Percentiles rank a stretch among this genome's conserved stretches.
Conservation (phyloP, 1,140 invertebrate species). For the Lordiphosa stackelbergi region DNA sequence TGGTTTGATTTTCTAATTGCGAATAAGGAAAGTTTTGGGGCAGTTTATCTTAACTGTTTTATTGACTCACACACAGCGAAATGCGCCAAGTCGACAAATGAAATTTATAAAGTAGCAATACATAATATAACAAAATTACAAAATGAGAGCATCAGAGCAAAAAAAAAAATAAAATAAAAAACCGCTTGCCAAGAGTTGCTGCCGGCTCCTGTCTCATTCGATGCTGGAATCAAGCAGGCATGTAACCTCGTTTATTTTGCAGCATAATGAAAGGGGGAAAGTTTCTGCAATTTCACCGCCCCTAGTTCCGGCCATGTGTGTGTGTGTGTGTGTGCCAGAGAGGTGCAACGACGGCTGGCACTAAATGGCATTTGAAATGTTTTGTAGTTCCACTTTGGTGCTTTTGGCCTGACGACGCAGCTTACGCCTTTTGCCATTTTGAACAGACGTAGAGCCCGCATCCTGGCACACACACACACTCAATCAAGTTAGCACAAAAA, state of each 20-base stretch:
- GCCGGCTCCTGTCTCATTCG: conserved; percentile 53
- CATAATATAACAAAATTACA: conserved; percentile 10
- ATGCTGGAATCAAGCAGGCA: conserved; percentile 52
- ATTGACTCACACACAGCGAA: conserved; percentile 23
- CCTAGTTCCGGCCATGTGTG: conserved; percentile 42
- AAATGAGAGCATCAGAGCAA: conserved; percentile 3
- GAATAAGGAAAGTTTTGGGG: conserved; percentile 4
- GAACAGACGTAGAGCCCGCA: conserved; percentile 34
- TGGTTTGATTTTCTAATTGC: too few relatives aligned
- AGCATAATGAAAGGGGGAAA: conserved; percentile 55
- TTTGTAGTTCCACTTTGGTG: conserved; percentile 50
- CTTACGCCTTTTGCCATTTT: conserved; percentile 47
- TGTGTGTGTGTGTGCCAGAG: conserved; percentile 16
- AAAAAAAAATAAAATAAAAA: conserved; percentile 6
- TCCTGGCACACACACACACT: conserved; percentile 17
- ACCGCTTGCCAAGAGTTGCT: conserved; percentile 15
- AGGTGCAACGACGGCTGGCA: conserved; percentile 47
- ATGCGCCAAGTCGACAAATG: conserved; percentile 49
- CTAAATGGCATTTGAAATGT: conserved; percentile 58
- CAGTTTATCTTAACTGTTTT: not conserved
- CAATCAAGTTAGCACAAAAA: conserved; percentile 35
- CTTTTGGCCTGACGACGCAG: conserved; percentile 27
- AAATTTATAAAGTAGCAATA: not conserved
- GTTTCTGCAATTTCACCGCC: conserved; percentile 48
- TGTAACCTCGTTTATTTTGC: conserved; percentile 65